Base-by-base conservation (phyloP, 2,113 vertebrate genomes). In the Urocolius indicus region DNA sequence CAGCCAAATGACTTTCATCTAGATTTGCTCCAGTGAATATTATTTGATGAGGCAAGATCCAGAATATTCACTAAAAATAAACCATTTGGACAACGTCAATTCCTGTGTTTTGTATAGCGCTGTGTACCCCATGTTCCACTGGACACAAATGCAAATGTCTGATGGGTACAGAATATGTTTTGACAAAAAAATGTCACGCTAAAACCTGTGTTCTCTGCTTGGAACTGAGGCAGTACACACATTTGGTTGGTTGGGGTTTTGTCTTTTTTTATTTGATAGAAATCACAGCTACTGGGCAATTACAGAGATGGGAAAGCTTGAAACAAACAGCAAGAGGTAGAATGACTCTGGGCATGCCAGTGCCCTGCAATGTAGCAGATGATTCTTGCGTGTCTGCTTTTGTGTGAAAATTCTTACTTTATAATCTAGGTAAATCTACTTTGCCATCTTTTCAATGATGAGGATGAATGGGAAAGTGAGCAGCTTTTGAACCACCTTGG, bases 31-130 rank as follows among this genome's bases (percentile, higher is more conserved):
- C 45, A 82, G 46, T 5, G 0, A 83, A 83, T 94, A 26, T 30
- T 80, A 83, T 88, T 54, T 69, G 72, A 90, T 91, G 82, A 88
- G 46, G 81, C 38, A 90, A 88, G 77, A 69, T 92, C 72, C 72
- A 88, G 72, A 92, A 73, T 80, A 80, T 88, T 88, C 5, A 0
- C 46, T 66, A 34, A 73, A 83, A 94, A 75, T 80, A 90, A 85
- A 66, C n/a, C 69, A 14, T 69, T 46, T 63, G 23, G 23, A 34
- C n/a, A 51, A 32, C 2, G 5, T 23, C 4, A 17, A 13, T 84
- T 84, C 16, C 41, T 54, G 32, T 80, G 19, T 69, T 76, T 49
- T 58, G 2, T 63, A n/a, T 71, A 62, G 24, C 26, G 46, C 51
- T 90, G n/a, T 51, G 43, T 12, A 74, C 43, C 19, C 13, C 4